Conservation (phyloP, 1,140 invertebrate genomes). For the Hetaerina americana region DNA sequence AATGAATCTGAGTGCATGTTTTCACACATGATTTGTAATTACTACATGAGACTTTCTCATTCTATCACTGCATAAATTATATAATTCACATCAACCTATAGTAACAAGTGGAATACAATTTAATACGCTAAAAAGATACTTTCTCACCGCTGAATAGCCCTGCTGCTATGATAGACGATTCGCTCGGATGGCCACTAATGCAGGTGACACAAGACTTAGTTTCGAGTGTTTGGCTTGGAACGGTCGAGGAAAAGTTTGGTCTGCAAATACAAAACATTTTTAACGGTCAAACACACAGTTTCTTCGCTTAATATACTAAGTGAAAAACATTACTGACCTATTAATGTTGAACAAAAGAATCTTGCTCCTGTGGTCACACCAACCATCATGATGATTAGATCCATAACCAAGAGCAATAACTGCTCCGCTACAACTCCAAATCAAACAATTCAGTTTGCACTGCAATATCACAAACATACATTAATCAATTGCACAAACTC, state of each 20-base stretch:
- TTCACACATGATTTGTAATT: too few species aligned
- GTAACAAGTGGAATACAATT: background rate
- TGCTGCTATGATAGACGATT: slow-evolving; percentile 31
- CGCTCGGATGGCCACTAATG: slow-evolving; percentile 28
- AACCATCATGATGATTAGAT: slow-evolving; percentile 25
- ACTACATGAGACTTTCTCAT: too few species aligned
- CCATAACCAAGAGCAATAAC: slow-evolving; percentile 26
- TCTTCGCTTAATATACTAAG: too few species aligned
- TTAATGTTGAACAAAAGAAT: slow-evolving; percentile 28
- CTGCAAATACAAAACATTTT: slow-evolving; percentile 11
- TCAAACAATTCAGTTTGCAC: slow-evolving; percentile 28
- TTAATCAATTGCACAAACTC: slow-evolving; percentile 5
- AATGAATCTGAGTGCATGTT: too few species aligned
- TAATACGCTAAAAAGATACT: background rate
- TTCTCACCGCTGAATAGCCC: slow-evolving; percentile 30
- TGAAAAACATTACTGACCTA: background rate
- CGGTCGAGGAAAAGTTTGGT: slow-evolving; percentile 23
- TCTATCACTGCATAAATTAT: too few species aligned
- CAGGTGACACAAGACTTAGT: slow-evolving; percentile 28
- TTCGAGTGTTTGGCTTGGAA: slow-evolving; percentile 24
- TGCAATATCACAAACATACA: slow-evolving; percentile 16
- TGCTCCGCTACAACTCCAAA: slow-evolving; percentile 32
- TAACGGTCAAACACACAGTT: background rate
- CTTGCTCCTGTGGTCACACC: slow-evolving; percentile 30
- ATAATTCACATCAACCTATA: background rate